phyloP scores from a whole-genome alignment of 2,797 vertebrate species.

The Odontamblyopus lacepedii region DNA sequence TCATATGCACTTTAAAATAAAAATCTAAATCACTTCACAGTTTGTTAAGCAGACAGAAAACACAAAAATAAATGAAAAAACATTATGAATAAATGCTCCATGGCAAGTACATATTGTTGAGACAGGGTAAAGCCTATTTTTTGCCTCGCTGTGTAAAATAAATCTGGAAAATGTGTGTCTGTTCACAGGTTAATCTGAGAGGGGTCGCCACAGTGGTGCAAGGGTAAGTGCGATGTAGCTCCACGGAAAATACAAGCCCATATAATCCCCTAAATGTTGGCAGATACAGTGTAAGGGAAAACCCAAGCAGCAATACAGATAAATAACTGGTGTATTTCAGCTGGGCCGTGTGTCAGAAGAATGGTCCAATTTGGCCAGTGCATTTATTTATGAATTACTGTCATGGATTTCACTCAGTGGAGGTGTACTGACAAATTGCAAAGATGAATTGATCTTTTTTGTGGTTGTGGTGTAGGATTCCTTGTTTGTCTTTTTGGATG shows the following conservation, averaged over 20 bases:
- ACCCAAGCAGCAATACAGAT: constrained; percentile 41
- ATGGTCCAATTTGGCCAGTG: constrained; percentile 22
- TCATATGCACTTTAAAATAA: too few species aligned
- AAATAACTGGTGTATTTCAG: constrained; percentile 50
- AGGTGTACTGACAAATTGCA: background rate
- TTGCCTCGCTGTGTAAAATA: constrained; percentile 13
- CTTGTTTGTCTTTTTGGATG: background rate
- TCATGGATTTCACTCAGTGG: background rate
- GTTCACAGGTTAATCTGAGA: constrained; percentile 48
- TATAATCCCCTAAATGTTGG: constrained; percentile 65
- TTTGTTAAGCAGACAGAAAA: background rate
- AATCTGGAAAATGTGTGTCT: constrained; percentile 38
- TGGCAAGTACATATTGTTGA: constrained; percentile 1
- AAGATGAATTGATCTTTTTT: background rate
- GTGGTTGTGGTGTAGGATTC: background rate
- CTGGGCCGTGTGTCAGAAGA: constrained; percentile 31
- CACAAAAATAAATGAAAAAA: background rate
- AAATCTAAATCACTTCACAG: too few species aligned
- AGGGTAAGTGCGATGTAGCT: constrained; percentile 55
- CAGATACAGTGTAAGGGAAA: constrained; percentile 41
- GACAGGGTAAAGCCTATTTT: constrained; percentile 8
- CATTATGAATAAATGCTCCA: background rate
- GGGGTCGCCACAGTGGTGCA: constrained; percentile 40
- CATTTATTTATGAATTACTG: background rate
- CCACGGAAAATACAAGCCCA: constrained; percentile 49